Evolutionary conservation across 1,140 invertebrate species (phyloP), one percentile per base, ranked within the genome.

Genomic region (Hycleus cichorii): DNA sequence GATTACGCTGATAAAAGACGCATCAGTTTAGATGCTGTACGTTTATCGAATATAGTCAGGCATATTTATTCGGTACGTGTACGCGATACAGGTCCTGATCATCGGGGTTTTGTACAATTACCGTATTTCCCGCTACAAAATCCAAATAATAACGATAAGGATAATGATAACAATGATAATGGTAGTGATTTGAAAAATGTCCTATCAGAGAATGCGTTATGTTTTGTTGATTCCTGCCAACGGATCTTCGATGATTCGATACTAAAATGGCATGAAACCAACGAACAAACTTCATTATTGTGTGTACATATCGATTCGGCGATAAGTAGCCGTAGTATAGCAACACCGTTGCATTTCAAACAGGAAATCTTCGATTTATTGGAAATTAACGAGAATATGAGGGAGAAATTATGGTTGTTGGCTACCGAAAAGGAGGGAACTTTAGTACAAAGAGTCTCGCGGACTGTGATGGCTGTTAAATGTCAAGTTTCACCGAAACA

Each of bases 401-500:
- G 87, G 69, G 79, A 87, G 70, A 83, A 82, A 59, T 81, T 90
- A 11, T 85, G 81, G 80, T 65, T 81, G 18, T 65, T 88, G 49
- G 80, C 80, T 1, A 80, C 79, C 8, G 82, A 86, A 71, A 83
- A 80, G 8, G 76, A 80, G 18, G 84, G 84, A 18, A 83, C 85
- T 2, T 71, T 90, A 9, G 86, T 91, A 7, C 88, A 91, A 70
- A 78, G 87, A 65, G 83, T 90, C 24, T 87, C 87, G 1, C 87
- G 87, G 73, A 83, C 82, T 63, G 84, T 87, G 39, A 87, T 91
- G 83, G 88, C 83, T 42, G 86, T 90, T 0, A 88, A 86, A 71
- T 89, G 87, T 71, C 83, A 86, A 71, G 76, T 80, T 10, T 82
- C 80, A 55, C 76, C 81, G 1, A 84, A 85, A 64, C 82, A 89